phyloP scores from a whole-genome alignment of 2,888 invertebrate genomes.

The Anthophora plumipes region DNA sequence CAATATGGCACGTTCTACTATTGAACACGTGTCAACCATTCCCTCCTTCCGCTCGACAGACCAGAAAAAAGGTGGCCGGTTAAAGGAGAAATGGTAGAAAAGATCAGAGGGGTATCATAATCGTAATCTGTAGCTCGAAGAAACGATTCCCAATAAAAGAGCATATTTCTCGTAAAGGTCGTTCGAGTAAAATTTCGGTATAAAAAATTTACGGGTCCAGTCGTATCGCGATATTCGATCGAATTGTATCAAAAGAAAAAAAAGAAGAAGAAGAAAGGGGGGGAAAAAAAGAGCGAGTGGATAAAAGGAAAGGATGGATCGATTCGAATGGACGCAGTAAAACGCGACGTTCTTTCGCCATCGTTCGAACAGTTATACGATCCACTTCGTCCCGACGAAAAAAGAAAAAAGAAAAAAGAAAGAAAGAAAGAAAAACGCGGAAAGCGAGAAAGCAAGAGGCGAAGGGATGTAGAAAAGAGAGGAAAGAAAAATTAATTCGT shows the following conservation, averaged over 20 bases:
- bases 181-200: slow-evolving; percentile 45
- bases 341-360: background rate
- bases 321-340: slow-evolving; percentile 18
- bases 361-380: background rate
- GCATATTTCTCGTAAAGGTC: slow-evolving; percentile 37
- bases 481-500: slow-evolving; percentile 26
- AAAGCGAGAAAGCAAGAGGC: background rate
- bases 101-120: background rate
- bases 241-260: background rate
- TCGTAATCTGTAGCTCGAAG: slow-evolving; percentile 15
- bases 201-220: slow-evolving; percentile 50
- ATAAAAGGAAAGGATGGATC: background rate
- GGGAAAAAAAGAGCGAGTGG: background rate
- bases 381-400: background rate
- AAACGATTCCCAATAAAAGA: slow-evolving; percentile 38
- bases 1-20: background rate
- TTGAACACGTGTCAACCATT: background rate
- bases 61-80: no score
- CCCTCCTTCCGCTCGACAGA: no score
- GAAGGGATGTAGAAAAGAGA: no score
- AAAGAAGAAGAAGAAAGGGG: background rate
- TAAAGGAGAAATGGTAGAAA: background rate
- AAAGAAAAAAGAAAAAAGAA: no score
- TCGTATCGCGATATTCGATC: slow-evolving; percentile 29
- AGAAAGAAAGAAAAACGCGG: no score